Evolutionary conservation across 2,888 invertebrate species (phyloP).

Genomic region (Cephus nigrinus): DNA sequence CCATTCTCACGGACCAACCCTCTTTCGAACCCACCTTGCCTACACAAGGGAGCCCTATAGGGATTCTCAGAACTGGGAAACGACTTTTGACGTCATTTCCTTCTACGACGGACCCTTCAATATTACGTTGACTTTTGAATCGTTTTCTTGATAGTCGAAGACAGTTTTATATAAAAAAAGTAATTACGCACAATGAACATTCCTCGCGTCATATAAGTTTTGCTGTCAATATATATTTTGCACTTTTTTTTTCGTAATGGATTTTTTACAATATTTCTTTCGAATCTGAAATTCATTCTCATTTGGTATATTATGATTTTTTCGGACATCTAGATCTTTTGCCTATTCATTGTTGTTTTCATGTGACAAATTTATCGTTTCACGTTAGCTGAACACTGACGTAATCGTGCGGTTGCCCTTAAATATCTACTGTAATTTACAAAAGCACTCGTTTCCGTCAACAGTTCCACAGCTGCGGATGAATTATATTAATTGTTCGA

Average conservation of each 20-base stretch:
- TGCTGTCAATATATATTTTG: not conserved
- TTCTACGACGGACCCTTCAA: slow-evolving; percentile 2
- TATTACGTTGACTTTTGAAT: not conserved
- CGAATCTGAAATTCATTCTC: not conserved
- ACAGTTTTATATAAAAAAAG: not conserved
- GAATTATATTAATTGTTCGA: not conserved
- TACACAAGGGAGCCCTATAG: not conserved
- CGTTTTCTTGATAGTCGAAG: not conserved
- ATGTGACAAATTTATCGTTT: too few relatives aligned
- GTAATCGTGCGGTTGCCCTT: not conserved
- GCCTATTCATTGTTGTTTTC: too few relatives aligned
- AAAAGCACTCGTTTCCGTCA: not conserved
- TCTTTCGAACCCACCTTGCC: not conserved
- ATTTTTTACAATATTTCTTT: not conserved
- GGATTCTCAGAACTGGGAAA: slow-evolving; percentile 10
- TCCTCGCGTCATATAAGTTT: too few relatives aligned
- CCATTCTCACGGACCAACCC: not conserved
- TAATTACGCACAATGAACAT: not conserved
- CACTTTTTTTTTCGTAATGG: not conserved
- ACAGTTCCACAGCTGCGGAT: not conserved
- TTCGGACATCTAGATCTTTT: too few relatives aligned
- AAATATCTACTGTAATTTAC: not conserved
- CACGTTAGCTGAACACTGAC: not conserved
- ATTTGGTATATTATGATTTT: not conserved
- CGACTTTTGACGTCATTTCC: slow-evolving; percentile 19